Evolutionary conservation across 2,113 vertebrate species (phyloP), one percentile per base, ranked within the genome.

Genomic region (Semicossyphus pulcher): DNA sequence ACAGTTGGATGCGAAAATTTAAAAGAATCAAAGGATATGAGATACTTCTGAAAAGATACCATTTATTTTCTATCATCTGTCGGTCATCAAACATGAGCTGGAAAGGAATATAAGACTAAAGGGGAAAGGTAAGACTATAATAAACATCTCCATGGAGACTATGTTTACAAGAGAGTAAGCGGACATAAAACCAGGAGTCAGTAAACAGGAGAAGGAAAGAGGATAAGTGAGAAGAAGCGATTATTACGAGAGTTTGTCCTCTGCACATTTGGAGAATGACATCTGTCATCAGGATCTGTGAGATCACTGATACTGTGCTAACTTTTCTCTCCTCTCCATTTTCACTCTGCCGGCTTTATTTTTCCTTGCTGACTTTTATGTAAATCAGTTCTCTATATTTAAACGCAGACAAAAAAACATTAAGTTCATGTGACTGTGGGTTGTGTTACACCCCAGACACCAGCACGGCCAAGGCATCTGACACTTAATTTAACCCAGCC

Each of bases 321-420:
- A 85, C 74, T 44, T 78, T 52, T 58, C 56, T 21, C 77, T 37
- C 52, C 49, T 84, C 68, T 83, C 63, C 45, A 37, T 81, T 88
- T 90, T 72, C 88, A 71, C 76, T 51, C 39, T 8, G 14, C 18
- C 7, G 16, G 69, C 59, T 78, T 76, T 70, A 57, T 72, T 61
- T 80, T 25, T 58, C 44, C 34, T 44, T 23, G 3, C 47, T 11
- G 54, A 81, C 74, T 86, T 75, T 84, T 62, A 77, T 79, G 85
- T 70, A 54, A 85, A 83, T 63, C 53, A 36, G 71, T 76, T 88
- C 41, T 84, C 90, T 92, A 92, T 89, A 87, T 89, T 87, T 91
- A 89, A 84, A 69, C 72, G 1, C 53, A 39, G 20, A 44, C 15
- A 75, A 73, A 71, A 78, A 81, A 78, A 77, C 65, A 75, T 79